Evolutionary conservation across 2,888 invertebrate genomes (phyloP).

Genomic region (Neoitamus cyanurus): DNA sequence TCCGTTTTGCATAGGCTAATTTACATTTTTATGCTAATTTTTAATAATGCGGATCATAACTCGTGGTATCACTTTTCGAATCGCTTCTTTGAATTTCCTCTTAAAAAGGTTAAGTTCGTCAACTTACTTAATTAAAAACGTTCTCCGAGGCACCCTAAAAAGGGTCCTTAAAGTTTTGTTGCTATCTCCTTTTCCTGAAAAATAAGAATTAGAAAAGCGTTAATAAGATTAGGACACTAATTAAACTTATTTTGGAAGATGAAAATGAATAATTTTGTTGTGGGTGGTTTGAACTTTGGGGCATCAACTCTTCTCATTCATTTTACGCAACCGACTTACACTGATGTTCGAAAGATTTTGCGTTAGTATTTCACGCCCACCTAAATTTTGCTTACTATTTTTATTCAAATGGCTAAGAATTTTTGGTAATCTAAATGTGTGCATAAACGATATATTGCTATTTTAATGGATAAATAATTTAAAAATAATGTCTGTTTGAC

Average conservation of each 20-base stretch:
- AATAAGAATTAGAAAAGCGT: not conserved
- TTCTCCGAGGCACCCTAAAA: constrained; percentile 55
- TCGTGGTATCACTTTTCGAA: not conserved
- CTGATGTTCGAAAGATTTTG: not conserved
- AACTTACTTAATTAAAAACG: constrained; percentile 14
- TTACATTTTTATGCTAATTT: not conserved
- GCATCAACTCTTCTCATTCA: not conserved
- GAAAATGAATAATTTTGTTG: not conserved
- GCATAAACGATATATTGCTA: too few species aligned
- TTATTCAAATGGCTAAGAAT: not conserved
- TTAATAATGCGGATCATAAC: not conserved
- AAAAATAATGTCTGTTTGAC: too few species aligned
- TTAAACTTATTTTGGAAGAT: not conserved
- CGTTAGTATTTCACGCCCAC: not conserved
- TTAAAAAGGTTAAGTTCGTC: not conserved
- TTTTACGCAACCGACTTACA: not conserved
- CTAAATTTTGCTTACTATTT: not conserved
- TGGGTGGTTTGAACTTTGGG: not conserved
- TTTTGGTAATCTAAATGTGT: not conserved
- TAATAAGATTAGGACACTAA: not conserved
- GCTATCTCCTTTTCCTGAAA: constrained; percentile 55
- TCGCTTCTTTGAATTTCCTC: not conserved
- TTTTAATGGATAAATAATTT: too few species aligned
- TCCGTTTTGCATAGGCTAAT: not conserved
- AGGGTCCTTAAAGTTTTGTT: constrained; percentile 51